Percentiles rank a stretch among this genome's conserved stretches.
Conservation (phyloP, 2,113 vertebrate species). For the Ceyx melanurus region DNA sequence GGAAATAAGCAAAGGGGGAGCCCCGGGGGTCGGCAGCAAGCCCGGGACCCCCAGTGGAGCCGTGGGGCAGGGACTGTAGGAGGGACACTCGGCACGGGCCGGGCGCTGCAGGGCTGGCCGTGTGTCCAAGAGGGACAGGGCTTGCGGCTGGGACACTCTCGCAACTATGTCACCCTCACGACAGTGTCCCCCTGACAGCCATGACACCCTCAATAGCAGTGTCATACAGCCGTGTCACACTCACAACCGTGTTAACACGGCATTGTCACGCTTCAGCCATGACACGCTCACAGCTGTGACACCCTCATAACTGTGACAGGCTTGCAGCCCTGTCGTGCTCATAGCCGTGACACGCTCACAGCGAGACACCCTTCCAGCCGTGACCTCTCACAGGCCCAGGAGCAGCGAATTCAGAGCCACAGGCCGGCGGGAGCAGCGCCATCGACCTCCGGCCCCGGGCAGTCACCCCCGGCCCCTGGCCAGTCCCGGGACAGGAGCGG, state of each 20-base stretch:
- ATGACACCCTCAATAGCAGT: neutral
- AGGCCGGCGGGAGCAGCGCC: neutral
- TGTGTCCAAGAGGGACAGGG: neutral
- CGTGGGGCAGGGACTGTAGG: neutral
- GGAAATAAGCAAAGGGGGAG: too few species aligned
- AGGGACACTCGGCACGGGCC: neutral
- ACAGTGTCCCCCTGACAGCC: accelerated
- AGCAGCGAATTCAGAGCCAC: too few species aligned
- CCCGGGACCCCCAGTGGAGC: neutral
- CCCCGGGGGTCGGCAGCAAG: neutral
- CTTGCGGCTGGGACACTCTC: neutral
- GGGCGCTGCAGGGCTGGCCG: neutral
- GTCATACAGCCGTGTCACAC: neutral
- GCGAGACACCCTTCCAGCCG: neutral
- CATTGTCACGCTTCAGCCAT: neutral
- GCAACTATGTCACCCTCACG: accelerated
- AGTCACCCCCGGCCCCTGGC: accelerated
- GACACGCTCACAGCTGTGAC: neutral
- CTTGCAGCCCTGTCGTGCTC: accelerated
- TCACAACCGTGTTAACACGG: too few species aligned
- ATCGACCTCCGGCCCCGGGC: accelerated
- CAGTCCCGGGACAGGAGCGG: neutral
- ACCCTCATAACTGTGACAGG: too few species aligned
- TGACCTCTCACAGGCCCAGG: neutral
- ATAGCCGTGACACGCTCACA: neutral